Evolutionary conservation across 2,113 vertebrate genomes (phyloP).

Genomic region (Willisornis vidua): DNA sequence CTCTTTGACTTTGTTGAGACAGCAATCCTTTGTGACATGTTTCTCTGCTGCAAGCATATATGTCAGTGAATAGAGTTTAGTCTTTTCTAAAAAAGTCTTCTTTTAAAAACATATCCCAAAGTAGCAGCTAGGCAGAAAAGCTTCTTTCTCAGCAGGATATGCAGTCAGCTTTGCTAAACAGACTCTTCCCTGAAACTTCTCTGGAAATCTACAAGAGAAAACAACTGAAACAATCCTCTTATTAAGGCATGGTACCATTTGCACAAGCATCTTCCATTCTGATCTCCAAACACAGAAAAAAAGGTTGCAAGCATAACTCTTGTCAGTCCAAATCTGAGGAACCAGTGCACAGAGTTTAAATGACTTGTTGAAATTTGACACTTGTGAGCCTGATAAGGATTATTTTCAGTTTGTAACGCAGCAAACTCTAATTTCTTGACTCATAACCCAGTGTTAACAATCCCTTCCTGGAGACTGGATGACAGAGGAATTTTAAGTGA

Average conservation of each 20-base stretch:
- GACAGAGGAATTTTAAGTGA: not conserved
- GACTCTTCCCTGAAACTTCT: not conserved
- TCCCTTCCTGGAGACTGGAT: fast-evolving
- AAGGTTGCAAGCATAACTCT: not conserved
- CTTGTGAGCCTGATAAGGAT: not conserved
- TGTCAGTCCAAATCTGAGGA: not conserved
- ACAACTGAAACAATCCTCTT: not conserved
- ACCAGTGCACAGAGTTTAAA: fast-evolving
- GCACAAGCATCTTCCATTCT: not conserved
- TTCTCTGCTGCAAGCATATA: not conserved
- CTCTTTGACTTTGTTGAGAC: not conserved
- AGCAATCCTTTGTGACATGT: not conserved
- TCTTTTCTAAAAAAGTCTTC: not conserved
- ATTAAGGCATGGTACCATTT: not conserved
- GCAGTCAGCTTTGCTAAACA: not conserved
- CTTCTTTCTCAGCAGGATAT: not conserved
- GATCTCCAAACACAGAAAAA: not conserved
- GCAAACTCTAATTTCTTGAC: not conserved
- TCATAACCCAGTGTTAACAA: not conserved
- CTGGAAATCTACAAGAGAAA: not conserved
- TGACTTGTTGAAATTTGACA: not conserved
- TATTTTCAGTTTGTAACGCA: not conserved
- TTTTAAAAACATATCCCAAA: not conserved
- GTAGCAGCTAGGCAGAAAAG: not conserved
- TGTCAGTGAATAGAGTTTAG: not conserved